phyloP scores from a whole-genome alignment of 1,140 invertebrate species.

The Rhopalosiphum maidis region DNA sequence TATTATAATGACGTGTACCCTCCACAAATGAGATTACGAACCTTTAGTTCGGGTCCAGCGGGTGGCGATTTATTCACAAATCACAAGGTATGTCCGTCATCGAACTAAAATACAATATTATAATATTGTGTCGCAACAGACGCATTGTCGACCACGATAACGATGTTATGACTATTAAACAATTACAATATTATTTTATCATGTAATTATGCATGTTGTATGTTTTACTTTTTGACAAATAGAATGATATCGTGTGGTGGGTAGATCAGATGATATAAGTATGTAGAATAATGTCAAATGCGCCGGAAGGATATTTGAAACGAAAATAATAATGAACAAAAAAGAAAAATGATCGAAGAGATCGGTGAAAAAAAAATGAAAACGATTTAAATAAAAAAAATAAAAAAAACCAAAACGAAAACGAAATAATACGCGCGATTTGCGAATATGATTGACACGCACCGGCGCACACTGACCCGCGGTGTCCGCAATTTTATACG shows the following conservation, averaged over 20 bases:
- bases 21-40: slow-evolving; percentile 33
- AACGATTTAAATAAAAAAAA: not conserved
- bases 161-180: not conserved
- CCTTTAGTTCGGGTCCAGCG: slow-evolving; percentile 32
- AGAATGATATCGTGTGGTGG: not conserved
- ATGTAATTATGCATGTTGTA: not conserved
- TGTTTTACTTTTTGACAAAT: not conserved
- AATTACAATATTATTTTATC: not conserved
- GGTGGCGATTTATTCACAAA: slow-evolving; percentile 10
- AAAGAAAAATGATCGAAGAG: not conserved
- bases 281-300: not conserved
- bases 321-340: not conserved
- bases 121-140: not conserved
- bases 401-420: no score
- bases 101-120: not conserved
- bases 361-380: not conserved
- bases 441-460: slow-evolving; percentile 43
- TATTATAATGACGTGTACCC: not conserved
- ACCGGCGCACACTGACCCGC: slow-evolving; percentile 53
- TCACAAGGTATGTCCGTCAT: slow-evolving; percentile 13
- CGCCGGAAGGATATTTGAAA: not conserved
- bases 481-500: not conserved
- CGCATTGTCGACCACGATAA: not conserved
- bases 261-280: not conserved
- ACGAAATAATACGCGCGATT: not conserved